phyloP scores from a whole-genome alignment of 2,797 vertebrate species.

The Macropodus opercularis region DNA sequence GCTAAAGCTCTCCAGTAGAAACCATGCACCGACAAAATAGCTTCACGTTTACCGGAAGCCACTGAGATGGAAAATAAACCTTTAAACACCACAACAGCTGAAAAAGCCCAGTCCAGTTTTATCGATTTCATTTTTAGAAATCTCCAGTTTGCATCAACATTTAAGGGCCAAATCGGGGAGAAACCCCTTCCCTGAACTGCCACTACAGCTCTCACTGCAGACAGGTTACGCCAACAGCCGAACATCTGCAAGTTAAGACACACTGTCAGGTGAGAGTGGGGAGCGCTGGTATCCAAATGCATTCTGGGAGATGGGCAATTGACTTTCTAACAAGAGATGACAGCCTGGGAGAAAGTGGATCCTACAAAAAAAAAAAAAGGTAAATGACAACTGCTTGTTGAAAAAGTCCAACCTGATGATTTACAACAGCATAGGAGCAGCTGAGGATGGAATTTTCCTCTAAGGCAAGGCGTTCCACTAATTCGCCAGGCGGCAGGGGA shows the following conservation, averaged over 20 bases:
- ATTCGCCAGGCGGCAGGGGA: slow-evolving; percentile 43
- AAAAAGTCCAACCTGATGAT: slow-evolving; percentile 42
- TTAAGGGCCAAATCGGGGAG: not conserved
- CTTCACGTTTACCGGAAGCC: too few relatives aligned
- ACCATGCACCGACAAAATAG: too few relatives aligned
- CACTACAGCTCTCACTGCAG: not conserved
- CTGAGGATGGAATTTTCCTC: slow-evolving; percentile 67
- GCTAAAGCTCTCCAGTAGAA: too few relatives aligned
- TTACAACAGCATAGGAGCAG: slow-evolving; percentile 52
- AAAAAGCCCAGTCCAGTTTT: slow-evolving; percentile 2
- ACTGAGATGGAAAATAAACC: slow-evolving; percentile 8
- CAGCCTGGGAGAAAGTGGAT: slow-evolving; percentile 5
- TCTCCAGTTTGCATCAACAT: not conserved
- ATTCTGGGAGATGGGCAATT: slow-evolving; percentile 55
- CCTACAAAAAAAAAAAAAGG: slow-evolving; percentile 9
- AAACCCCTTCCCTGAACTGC: too few relatives aligned
- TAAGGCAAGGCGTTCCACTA: slow-evolving; percentile 64
- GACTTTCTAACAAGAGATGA: not conserved
- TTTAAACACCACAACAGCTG: slow-evolving; percentile 18
- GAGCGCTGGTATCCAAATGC: slow-evolving; percentile 6
- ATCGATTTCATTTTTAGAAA: slow-evolving; percentile 2
- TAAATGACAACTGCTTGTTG: slow-evolving; percentile 21
- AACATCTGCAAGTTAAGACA: slow-evolving; percentile 37
- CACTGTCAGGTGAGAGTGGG: not conserved
- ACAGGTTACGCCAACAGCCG: slow-evolving; percentile 14